Evolutionary conservation across 2,113 vertebrate genomes (phyloP).

Genomic region (Pan troglodytes): NHGRI_mPanTro3-v2.1_pri NC_072419.2:50181501-50182000

Average conservation of each 20-base stretch:
- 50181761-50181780: slow-evolving; percentile 67
- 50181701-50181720: neutral
- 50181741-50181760: slow-evolving; percentile 29
- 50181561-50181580: neutral
- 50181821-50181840: slow-evolving; percentile 45
- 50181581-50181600: neutral
- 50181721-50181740: slow-evolving; percentile 76
- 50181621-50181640: too few species aligned
- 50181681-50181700: neutral
- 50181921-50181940: neutral
- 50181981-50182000: neutral
- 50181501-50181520: neutral
- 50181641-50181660: rapidly evolving
- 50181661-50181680: neutral
- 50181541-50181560: neutral
- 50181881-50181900: slow-evolving; percentile 15
- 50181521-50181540: neutral
- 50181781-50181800: slow-evolving; percentile 77
- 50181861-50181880: slow-evolving; percentile 72
- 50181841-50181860: slow-evolving; percentile 67
- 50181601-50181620: neutral
- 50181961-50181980: neutral
- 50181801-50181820: slow-evolving; percentile 59
- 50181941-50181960: neutral
- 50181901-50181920: neutral